phyloP scores from a whole-genome alignment of 37 sponge, comb jelly and placozoan species.

The Ianthella basta region DNA sequence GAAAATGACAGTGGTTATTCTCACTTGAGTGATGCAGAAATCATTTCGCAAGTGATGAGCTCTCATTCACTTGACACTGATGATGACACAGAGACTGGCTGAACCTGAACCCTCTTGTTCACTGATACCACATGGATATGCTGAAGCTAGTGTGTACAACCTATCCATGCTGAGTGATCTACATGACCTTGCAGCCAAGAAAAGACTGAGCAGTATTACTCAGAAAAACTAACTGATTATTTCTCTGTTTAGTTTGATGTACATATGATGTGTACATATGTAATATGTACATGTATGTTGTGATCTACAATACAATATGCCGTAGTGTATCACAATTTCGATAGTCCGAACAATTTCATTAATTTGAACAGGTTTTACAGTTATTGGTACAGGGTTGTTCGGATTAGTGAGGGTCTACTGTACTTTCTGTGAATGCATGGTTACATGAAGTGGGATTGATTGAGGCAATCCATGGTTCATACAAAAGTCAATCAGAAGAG shows the following conservation, averaged over 20 bases:
- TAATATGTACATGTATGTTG: neutral
- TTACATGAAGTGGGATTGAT: no score
- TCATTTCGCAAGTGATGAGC: neutral
- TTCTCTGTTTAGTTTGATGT: neutral
- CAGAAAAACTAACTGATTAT: neutral
- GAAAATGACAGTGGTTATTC: slow-evolving; percentile 6
- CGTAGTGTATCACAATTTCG: no score
- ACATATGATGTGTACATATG: neutral
- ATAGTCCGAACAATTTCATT: neutral
- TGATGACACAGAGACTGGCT: slow-evolving; percentile 4
- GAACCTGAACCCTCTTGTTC: neutral
- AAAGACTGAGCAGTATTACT: neutral
- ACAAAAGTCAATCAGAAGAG: no score
- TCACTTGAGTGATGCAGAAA: slow-evolving; percentile 20
- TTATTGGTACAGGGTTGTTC: neutral
- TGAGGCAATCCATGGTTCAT: no score
- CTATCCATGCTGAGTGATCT: slow-evolving; percentile 9
- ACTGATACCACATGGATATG: neutral
- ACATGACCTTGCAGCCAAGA: slow-evolving; percentile 7
- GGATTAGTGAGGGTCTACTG: no score
- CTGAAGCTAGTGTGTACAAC: slow-evolving; percentile 8
- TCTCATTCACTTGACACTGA: neutral
- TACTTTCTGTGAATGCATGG: no score
- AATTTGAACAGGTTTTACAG: neutral
- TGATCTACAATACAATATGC: no score